Evolutionary conservation across 1,140 invertebrate species (phyloP).

Genomic region (Caenorhabditis inopinata): DNA sequence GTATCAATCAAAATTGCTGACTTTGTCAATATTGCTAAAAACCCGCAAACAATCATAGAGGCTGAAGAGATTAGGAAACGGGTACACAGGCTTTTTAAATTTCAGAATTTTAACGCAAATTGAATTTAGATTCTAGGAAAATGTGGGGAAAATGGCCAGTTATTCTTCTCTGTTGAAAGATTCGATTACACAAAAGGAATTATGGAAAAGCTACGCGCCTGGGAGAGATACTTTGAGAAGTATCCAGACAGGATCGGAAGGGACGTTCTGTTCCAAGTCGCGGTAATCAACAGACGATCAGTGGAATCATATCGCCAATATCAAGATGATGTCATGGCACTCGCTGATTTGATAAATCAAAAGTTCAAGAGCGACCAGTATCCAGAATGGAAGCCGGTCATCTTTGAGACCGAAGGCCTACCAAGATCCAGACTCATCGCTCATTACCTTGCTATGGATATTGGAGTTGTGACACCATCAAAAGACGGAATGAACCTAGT

Average conservation of each 20-base stretch:
- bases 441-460: slow-evolving; percentile 65
- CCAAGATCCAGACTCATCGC: slow-evolving; percentile 60
- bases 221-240: slow-evolving; percentile 61
- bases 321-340: slow-evolving; percentile 62
- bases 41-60: slow-evolving; percentile 55
- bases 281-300: slow-evolving; percentile 62
- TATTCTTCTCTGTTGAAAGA: slow-evolving; percentile 66
- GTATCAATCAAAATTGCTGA: slow-evolving; percentile 66
- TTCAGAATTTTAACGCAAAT: not conserved
- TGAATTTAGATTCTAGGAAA: slow-evolving; percentile 57
- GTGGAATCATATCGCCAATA: slow-evolving; percentile 65
- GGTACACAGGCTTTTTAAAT: slow-evolving; percentile 39
- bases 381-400: slow-evolving; percentile 63
- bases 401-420: slow-evolving; percentile 63
- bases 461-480: slow-evolving; percentile 64
- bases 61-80: slow-evolving; percentile 59
- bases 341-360: slow-evolving; percentile 61
- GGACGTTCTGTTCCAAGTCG: slow-evolving; percentile 62
- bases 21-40: slow-evolving; percentile 59
- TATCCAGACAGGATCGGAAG: slow-evolving; percentile 62
- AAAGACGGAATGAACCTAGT: slow-evolving; percentile 66
- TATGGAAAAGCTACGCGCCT: slow-evolving; percentile 62
- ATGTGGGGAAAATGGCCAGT: slow-evolving; percentile 47
- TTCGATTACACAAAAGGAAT: slow-evolving; percentile 66
- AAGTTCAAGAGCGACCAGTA: slow-evolving; percentile 50